Conservation (phyloP, 2,888 invertebrate species). For the Chloroclystis v-ata region DNA sequence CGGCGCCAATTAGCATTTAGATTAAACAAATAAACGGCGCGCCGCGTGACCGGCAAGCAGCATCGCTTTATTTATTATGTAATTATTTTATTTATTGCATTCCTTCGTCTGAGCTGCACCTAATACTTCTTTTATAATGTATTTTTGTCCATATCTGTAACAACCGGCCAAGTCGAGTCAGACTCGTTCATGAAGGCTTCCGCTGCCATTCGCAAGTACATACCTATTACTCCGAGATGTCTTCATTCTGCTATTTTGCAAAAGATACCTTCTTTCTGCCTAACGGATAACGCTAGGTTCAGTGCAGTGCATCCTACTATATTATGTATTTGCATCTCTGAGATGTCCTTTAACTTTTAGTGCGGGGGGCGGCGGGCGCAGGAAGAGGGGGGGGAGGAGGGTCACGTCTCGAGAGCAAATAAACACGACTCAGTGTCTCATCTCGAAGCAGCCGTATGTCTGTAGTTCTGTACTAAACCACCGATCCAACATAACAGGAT, state of each 20-base stretch:
- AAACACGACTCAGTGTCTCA: conserved; percentile 18
- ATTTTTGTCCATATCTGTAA: no score
- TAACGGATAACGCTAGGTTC: no score
- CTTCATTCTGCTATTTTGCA: no score
- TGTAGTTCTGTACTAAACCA: no score
- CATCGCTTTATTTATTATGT: conserved; percentile 54
- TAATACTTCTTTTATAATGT: no score
- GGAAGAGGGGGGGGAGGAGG: conserved; percentile 13
- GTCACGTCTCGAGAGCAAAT: conserved; percentile 21
- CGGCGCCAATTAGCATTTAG: conserved; percentile 66
- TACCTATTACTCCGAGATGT: no score
- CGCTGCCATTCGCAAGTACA: no score
- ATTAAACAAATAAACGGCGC: conserved; percentile 67
- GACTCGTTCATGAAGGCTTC: no score
- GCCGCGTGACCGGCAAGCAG: conserved; percentile 55
- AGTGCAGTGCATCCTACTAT: neutral
- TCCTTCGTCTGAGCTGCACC: conserved; percentile 1
- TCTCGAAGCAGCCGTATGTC: conserved; percentile 1
- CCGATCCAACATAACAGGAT: no score
- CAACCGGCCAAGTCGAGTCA: no score
- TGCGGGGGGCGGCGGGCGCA: neutral
- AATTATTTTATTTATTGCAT: conserved; percentile 54
- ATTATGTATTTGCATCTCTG: conserved; percentile 14
- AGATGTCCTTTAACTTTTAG: conserved; percentile 14
- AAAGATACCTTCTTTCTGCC: no score